Evolutionary conservation across 1,140 invertebrate genomes (phyloP).

Genomic region (Trinorchestia longiramus): DNA sequence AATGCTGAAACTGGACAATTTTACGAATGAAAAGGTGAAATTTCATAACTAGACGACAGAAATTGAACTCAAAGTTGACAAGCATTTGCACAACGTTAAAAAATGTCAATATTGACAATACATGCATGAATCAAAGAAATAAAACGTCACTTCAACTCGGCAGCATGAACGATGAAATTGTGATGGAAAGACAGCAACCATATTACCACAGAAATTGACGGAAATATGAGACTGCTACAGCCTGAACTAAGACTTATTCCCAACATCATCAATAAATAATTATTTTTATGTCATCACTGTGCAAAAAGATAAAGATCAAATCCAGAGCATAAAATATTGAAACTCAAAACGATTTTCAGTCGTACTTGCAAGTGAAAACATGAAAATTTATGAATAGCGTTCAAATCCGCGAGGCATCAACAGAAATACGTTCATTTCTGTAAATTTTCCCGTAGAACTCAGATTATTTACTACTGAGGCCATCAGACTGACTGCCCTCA

Average conservation of each 20-base stretch:
- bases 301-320: neutral
- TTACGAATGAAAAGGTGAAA: neutral
- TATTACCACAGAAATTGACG: neutral
- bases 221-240: neutral
- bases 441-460: neutral
- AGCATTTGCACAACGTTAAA: neutral
- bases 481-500: neutral
- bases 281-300: too few species aligned
- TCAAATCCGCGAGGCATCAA: neutral
- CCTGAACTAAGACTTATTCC: too few species aligned
- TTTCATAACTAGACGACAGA: neutral
- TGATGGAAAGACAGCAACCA: neutral
- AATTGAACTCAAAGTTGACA: neutral
- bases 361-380: neutral
- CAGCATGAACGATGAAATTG: neutral
- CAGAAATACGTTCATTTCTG: neutral
- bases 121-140: neutral
- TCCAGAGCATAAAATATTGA: too few species aligned
- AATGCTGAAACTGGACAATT: neutral
- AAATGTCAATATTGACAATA: neutral
- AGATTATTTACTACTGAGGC: too few species aligned
- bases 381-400: neutral
- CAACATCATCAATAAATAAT: too few species aligned
- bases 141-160: neutral
- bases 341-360: too few species aligned